Conservation (phyloP, 2,797 vertebrate genomes). For the Callimico goeldii region DNA sequence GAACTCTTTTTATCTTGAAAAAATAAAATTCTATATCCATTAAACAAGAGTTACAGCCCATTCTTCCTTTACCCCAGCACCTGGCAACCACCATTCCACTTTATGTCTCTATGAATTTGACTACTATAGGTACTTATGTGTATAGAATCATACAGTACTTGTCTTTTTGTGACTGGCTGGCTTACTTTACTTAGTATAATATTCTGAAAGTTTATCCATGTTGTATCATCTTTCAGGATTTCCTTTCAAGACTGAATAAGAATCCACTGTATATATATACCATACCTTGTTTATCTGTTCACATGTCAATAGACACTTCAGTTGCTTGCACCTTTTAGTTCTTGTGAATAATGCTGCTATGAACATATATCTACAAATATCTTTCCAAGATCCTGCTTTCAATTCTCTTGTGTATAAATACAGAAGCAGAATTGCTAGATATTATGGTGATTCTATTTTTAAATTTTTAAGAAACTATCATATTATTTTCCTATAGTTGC, state of each 20-base stretch:
- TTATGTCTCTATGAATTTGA: background rate
- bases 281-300: background rate
- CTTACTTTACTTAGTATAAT: background rate
- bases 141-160: background rate
- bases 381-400: background rate
- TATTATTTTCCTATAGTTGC: background rate
- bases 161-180: background rate
- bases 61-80: background rate
- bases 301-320: background rate
- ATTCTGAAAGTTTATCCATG: background rate
- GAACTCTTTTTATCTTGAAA: background rate
- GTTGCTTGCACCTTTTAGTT: background rate
- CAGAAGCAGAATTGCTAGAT: background rate
- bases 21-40: background rate
- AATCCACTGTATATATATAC: background rate
- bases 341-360: background rate
- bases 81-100: background rate
- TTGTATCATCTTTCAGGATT: background rate
- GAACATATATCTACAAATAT: background rate
- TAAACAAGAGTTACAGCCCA: background rate
- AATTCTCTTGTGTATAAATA: background rate
- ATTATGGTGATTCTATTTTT: background rate
- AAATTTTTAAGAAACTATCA: background rate
- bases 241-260: background rate
- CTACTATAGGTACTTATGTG: background rate